Evolutionary conservation across 64 coral and sea anemone species (phyloP).

Genomic region (Cladopsammia gracilis): DNA sequence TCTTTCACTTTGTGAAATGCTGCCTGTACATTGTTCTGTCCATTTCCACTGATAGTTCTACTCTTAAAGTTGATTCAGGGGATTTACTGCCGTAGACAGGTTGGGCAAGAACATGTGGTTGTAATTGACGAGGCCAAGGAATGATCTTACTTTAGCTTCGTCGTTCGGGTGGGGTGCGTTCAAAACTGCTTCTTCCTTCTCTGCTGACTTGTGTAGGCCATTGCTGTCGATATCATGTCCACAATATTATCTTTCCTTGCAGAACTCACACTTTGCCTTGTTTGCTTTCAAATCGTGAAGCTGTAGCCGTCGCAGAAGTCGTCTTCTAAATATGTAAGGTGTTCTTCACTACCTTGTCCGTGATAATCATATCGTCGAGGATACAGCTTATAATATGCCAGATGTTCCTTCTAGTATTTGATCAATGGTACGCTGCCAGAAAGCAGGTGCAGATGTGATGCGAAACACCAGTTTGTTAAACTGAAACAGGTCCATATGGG

Average conservation of each 20-base stretch:
- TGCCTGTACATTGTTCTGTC: background rate
- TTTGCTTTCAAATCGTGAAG: background rate
- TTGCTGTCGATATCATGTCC: constrained; percentile 16
- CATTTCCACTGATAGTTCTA: background rate
- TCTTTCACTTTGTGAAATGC: constrained; percentile 18
- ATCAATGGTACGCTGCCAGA: constrained; percentile 15
- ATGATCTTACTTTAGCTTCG: background rate
- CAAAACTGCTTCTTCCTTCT: constrained; percentile 27
- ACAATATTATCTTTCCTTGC: constrained; percentile 14
- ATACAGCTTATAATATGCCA: background rate
- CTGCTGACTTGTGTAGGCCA: constrained; percentile 13
- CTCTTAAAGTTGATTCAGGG: background rate
- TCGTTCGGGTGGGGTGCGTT: background rate
- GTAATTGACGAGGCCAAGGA: constrained; percentile 3
- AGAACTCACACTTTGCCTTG: background rate
- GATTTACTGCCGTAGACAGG: background rate
- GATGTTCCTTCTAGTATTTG: constrained; percentile 31
- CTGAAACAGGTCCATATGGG: background rate
- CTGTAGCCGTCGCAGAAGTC: background rate
- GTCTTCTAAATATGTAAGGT: constrained; percentile 16
- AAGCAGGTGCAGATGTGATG: background rate
- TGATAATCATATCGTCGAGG: constrained; percentile 46
- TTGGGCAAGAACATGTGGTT: constrained; percentile 19
- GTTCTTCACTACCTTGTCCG: constrained; percentile 11
- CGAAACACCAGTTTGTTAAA: background rate